Percentiles rank a stretch among this genome's conserved stretches.
Evolutionary conservation across 2,888 invertebrate genomes (phyloP).

Genomic region (Cephus sareptanus): DNA sequence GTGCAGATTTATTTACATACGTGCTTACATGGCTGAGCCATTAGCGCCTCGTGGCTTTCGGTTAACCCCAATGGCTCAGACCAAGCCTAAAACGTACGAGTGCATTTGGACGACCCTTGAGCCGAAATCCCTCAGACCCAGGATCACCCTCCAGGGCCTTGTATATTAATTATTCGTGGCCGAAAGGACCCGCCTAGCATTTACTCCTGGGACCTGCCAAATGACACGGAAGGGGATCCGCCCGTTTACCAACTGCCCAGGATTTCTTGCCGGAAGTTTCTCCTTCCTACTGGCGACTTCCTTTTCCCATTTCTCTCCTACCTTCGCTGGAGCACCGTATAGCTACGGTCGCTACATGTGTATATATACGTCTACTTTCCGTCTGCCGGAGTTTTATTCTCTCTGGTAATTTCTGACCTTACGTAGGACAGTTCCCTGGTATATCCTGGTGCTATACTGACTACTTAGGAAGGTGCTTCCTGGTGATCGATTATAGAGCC

Average conservation of each 20-base stretch:
- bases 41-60: slow-evolving; percentile 38
- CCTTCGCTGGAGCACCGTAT: neutral
- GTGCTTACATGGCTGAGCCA: slow-evolving; percentile 23
- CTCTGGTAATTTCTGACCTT: neutral
- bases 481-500: neutral
- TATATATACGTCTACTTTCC: neutral
- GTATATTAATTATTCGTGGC: slow-evolving; percentile 54
- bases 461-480: neutral
- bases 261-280: neutral
- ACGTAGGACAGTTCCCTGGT: neutral
- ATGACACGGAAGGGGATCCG: neutral
- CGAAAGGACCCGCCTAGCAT: neutral
- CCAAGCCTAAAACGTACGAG: neutral
- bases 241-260: neutral
- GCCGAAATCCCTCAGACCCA: slow-evolving; percentile 33
- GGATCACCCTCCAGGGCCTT: slow-evolving; percentile 54
- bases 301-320: neutral
- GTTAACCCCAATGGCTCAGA: slow-evolving; percentile 29
- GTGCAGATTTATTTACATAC: neutral
- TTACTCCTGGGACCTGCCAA: neutral
- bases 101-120: slow-evolving; percentile 17
- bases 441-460: neutral
- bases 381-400: neutral
- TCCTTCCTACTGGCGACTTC: neutral
- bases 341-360: neutral